These are phyloP conservation scores for Parotia lawesii DNA, from an alignment of 2,113 vertebrate genomes.

Conservation along the genomic window DNA sequence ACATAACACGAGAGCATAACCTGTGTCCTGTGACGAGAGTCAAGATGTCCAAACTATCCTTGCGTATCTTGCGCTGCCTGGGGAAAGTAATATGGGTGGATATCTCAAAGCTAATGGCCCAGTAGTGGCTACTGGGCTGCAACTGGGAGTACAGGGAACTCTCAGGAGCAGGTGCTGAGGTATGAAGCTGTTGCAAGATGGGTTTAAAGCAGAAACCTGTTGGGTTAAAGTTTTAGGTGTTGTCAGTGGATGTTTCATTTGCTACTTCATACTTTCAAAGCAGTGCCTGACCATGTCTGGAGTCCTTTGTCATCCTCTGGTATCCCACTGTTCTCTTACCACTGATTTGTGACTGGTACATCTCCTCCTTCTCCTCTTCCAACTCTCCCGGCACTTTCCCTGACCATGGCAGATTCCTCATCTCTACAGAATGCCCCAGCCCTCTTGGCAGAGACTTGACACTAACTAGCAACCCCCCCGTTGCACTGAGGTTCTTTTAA, in stretches of 20 bases:
- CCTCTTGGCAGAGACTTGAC: neutral
- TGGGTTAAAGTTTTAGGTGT: neutral
- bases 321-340: neutral
- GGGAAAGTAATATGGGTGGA: neutral
- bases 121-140: neutral
- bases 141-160: neutral
- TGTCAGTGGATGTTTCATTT: neutral
- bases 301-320: neutral
- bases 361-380: neutral
- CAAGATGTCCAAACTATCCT: neutral
- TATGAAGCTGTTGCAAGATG: neutral
- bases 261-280: neutral
- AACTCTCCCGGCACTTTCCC: neutral
- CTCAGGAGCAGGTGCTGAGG: neutral
- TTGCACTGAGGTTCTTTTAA: neutral
- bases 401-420: neutral
- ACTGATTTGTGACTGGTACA: neutral
- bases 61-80: neutral
- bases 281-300: neutral
- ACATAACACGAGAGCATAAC: neutral
- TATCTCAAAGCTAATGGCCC: neutral
- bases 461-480: neutral
- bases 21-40: neutral
- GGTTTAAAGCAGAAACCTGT: neutral
- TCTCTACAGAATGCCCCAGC: neutral